Percentiles rank a stretch among this genome's conserved stretches.
Evolutionary conservation across 2,113 vertebrate genomes (phyloP).

Genomic region (Brienomyrus longianalis): DNA sequence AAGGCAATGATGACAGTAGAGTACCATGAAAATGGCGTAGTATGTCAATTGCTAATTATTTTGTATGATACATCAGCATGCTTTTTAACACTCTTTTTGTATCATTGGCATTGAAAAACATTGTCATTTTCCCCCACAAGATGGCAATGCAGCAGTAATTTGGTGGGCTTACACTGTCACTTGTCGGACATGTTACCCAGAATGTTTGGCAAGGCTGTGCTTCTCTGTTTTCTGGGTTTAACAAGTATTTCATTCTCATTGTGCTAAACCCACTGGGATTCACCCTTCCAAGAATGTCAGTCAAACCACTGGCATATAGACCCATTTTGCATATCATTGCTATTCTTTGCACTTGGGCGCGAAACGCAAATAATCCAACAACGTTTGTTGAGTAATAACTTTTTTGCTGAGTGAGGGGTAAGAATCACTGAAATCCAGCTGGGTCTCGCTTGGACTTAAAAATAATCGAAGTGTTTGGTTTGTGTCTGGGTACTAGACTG

Average conservation of each 20-base stretch:
- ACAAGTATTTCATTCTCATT: neutral
- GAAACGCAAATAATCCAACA: neutral
- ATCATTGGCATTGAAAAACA: neutral
- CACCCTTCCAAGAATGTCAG: neutral
- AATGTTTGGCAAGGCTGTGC: neutral
- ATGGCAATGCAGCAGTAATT: neutral
- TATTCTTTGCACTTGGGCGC: neutral
- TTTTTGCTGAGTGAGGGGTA: neutral
- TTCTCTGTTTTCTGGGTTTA: neutral
- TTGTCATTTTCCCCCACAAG: constrained; percentile 6
- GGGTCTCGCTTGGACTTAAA: neutral
- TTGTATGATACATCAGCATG: neutral
- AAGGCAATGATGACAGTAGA: neutral
- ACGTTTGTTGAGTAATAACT: neutral
- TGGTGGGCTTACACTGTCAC: neutral
- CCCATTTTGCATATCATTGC: neutral
- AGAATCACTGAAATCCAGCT: neutral
- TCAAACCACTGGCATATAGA: neutral
- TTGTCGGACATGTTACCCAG: neutral
- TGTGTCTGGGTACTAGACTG: neutral
- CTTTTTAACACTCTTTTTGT: neutral
- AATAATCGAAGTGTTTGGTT: neutral
- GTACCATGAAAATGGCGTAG: neutral
- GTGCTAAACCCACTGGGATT: neutral
- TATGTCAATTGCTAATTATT: neutral